A percentile compares a stretch with the other conserved stretches of the same genome.
Evolutionary conservation across 2,113 vertebrate genomes (phyloP).

Genomic region (Silurus meridionalis): DNA sequence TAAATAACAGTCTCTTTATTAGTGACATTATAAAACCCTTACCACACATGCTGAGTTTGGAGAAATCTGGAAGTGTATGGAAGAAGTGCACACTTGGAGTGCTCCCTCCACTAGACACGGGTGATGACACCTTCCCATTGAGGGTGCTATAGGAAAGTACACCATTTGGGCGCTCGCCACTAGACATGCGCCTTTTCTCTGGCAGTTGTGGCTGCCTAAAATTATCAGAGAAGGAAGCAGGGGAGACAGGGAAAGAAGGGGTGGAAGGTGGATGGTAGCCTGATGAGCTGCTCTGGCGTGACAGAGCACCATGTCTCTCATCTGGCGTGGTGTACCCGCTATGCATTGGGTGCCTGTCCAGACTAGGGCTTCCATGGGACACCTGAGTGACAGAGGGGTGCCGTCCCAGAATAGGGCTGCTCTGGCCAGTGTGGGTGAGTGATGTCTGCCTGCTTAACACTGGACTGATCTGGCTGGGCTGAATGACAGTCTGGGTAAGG

Average conservation of each 20-base stretch:
- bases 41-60: slow-evolving; percentile 92
- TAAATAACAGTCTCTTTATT: neutral
- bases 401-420: slow-evolving; percentile 77
- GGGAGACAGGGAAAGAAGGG: slow-evolving; percentile 87
- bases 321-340: slow-evolving; percentile 87
- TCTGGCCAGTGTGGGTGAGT: slow-evolving; percentile 63
- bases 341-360: slow-evolving; percentile 80
- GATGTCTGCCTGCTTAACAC: slow-evolving; percentile 69
- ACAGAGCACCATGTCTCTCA: slow-evolving; percentile 83
- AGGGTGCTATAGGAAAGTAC: slow-evolving; percentile 84
- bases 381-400: slow-evolving; percentile 66
- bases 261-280: slow-evolving; percentile 92
- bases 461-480: slow-evolving; percentile 66
- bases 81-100: slow-evolving; percentile 79
- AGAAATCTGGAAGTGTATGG: slow-evolving; percentile 93
- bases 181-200: slow-evolving; percentile 90
- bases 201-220: slow-evolving; percentile 85
- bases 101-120: slow-evolving; percentile 77
- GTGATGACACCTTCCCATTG: slow-evolving; percentile 86
- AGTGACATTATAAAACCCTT: slow-evolving; percentile 38
- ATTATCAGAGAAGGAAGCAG: slow-evolving; percentile 81
- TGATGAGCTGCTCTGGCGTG: slow-evolving; percentile 90
- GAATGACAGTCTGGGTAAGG: slow-evolving; percentile 34
- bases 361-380: slow-evolving; percentile 82
- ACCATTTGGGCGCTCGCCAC: slow-evolving; percentile 84